Evolutionary conservation across 2,113 vertebrate species (phyloP).

Genomic region (Ahaetulla prasina): DNA sequence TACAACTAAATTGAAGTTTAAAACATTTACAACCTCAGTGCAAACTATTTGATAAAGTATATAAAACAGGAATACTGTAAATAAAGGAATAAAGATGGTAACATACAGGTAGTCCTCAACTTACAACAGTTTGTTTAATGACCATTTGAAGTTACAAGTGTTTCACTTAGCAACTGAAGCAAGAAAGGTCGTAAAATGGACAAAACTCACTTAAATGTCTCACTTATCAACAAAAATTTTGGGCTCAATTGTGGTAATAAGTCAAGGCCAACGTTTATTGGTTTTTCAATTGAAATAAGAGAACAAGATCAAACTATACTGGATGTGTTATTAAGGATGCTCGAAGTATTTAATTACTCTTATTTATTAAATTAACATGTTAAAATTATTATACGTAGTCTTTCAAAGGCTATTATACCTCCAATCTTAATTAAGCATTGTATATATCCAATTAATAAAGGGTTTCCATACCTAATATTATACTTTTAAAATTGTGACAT

Average conservation of each 20-base stretch:
- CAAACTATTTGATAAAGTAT: background rate
- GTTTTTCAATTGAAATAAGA: background rate
- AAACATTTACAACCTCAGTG: background rate
- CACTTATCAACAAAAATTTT: too few relatives aligned
- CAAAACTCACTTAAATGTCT: too few relatives aligned
- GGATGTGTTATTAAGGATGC: background rate
- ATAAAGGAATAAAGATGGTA: background rate
- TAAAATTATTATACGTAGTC: background rate
- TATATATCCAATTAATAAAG: background rate
- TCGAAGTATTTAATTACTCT: background rate
- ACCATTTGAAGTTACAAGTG: too few relatives aligned
- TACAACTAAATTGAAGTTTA: background rate
- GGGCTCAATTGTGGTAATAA: too few relatives aligned
- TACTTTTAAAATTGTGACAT: background rate
- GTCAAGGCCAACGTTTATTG: background rate
- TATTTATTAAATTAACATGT: background rate
- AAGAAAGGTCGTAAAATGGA: too few relatives aligned
- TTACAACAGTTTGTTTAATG: too few relatives aligned
- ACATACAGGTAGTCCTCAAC: background rate
- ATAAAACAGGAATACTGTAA: background rate
- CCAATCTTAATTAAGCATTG: background rate
- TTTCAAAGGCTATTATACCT: background rate
- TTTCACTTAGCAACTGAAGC: too few relatives aligned
- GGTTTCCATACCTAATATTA: background rate
- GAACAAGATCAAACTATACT: background rate